These are phyloP conservation scores for Chunga burmeisteri DNA, from an alignment of 2,113 vertebrate species.

Conservation along the genomic window DNA sequence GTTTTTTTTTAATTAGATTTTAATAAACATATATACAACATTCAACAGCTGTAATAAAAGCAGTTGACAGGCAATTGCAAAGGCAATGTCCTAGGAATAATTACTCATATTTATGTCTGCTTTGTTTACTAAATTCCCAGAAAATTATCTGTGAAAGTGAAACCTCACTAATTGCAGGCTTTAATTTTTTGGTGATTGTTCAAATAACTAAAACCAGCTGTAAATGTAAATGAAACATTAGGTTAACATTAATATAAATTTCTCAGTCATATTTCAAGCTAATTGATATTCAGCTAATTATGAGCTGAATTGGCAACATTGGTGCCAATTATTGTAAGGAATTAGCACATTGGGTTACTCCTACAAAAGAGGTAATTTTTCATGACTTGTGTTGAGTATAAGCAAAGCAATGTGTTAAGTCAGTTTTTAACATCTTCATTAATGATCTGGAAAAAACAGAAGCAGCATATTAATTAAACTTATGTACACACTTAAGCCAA, in stretches of 20 bases:
- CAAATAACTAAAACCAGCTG: slow-evolving; percentile 6
- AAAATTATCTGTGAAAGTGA: background rate
- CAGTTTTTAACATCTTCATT: slow-evolving; percentile 19
- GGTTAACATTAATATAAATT: background rate
- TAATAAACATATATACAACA: background rate
- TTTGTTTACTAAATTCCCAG: background rate
- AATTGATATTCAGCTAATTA: slow-evolving; percentile 15
- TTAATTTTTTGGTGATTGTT: background rate
- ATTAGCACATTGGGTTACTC: background rate
- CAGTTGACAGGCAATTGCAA: background rate
- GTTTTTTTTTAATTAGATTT: background rate
- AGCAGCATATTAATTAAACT: background rate
- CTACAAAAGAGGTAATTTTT: slow-evolving; percentile 3
- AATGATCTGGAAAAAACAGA: background rate
- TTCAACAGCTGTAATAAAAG: background rate
- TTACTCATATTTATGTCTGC: background rate
- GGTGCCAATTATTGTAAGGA: slow-evolving; percentile 11
- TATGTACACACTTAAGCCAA: background rate
- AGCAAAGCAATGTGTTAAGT: background rate
- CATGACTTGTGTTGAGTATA: background rate
- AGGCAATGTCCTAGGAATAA: background rate
- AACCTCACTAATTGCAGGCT: background rate
- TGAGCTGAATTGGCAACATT: background rate
- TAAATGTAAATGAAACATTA: background rate
- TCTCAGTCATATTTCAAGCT: background rate